Conservation (phyloP, 2,113 vertebrate genomes). For the Pimephales promelas region DNA sequence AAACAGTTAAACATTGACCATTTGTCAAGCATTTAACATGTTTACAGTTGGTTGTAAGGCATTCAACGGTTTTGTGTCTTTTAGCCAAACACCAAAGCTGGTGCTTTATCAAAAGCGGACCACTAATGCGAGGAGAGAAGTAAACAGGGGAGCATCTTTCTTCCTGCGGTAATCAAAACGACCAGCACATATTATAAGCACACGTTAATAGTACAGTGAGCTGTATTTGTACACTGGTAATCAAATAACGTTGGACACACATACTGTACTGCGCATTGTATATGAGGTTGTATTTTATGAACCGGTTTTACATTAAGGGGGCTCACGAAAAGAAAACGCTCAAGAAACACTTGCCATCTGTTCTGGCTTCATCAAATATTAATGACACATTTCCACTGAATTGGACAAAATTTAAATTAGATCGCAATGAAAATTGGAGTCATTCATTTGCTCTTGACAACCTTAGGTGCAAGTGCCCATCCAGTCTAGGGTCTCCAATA, state of each 20-base stretch:
- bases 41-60: slow-evolving; percentile 9
- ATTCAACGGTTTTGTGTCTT: background rate
- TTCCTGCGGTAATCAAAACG: slow-evolving; percentile 7
- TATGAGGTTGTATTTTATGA: background rate
- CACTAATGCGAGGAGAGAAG: background rate
- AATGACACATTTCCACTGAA: background rate
- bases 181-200: background rate
- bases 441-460: background rate
- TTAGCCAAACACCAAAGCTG: slow-evolving; percentile 11
- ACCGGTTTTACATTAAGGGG: background rate
- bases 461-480: background rate
- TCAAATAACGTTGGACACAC: background rate
- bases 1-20: slow-evolving; percentile 7
- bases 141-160: background rate
- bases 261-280: background rate
- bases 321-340: background rate
- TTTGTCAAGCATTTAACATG: slow-evolving; percentile 11
- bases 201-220: slow-evolving; percentile 8
- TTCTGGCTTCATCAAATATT: background rate
- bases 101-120: slow-evolving; percentile 8
- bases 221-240: background rate
- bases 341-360: background rate
- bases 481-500: background rate
- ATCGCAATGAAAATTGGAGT: background rate
- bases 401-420: background rate